Evolutionary conservation across 2,888 invertebrate species (phyloP), one percentile per base, ranked within the genome.

Genomic region (Elysia crispata): DNA sequence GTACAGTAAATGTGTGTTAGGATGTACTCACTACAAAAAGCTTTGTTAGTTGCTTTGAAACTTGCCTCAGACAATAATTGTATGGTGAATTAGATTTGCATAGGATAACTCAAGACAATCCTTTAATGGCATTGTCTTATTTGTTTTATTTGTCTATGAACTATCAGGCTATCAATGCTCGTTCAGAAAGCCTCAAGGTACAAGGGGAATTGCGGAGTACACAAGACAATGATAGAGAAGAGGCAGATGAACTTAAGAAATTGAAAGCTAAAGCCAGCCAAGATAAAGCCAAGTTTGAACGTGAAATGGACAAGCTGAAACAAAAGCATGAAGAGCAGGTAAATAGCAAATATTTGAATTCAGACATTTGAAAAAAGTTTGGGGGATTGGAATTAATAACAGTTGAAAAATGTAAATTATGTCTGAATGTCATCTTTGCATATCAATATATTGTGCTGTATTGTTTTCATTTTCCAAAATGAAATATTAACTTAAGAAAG

Each of bases 271-370:
- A 86, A 20, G 80, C 88, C 1, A 83, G 83, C 54, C 77, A 83
- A 15, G 20, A 85, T 30, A 85, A 84, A 77, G 83, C 83, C 49
- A 83, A 85, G 73, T 85, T 87, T 64, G 86, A 87, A 66, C 74
- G 82, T 11, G 84, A 85, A 31, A 77, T 86, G n/a, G 83, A 86
- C 25, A 81, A 82, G 60, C 72, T 87, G n/a, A 84, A 84, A 77
- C 84, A 83, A 77, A 81, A 85, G 33, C 82, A 88, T 80, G 86
- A 89, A 75, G 84, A 84, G n/a, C 86, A 87, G 86, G 88, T 87
- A 73, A n/a, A n/a, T n/a, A n/a, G n/a, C n/a, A n/a, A n/a, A n/a
- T n/a, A n/a, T n/a, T n/a, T n/a, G n/a, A n/a, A n/a, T n/a, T n/a
- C n/a, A n/a, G n/a, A n/a, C n/a, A n/a, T n/a, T n/a, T n/a, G n/a